phyloP scores from a whole-genome alignment of 2,113 vertebrate genomes.

The Apaloderma vittatum region DNA sequence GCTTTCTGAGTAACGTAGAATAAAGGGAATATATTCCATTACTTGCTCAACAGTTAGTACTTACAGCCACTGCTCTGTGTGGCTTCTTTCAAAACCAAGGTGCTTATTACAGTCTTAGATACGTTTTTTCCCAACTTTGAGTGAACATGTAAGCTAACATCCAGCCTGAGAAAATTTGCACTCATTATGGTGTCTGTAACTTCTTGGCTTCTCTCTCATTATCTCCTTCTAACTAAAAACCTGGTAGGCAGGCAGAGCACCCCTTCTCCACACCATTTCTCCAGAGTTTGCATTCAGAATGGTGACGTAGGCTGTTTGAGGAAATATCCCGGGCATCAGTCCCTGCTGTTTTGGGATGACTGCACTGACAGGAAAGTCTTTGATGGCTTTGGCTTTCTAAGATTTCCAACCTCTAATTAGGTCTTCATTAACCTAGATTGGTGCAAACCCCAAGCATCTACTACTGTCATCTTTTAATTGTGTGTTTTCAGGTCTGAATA shows the following conservation, averaged over 20 bases:
- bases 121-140: not conserved
- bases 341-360: not conserved
- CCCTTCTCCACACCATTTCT: not conserved
- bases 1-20: not conserved
- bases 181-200: not conserved
- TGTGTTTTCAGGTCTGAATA: not conserved
- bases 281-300: not conserved
- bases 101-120: not conserved
- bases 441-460: not conserved
- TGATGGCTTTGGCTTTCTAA: not conserved
- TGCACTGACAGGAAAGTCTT: not conserved
- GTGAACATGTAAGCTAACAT: not conserved
- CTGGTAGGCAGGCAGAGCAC: not conserved
- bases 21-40: not conserved
- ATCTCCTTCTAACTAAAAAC: not conserved
- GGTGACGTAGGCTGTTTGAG: not conserved
- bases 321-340: not conserved
- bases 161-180: not conserved
- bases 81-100: not conserved
- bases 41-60: not conserved
- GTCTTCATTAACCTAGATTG: not conserved
- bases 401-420: not conserved
- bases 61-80: fast-evolving
- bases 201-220: not conserved
- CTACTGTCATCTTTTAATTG: not conserved